These are phyloP conservation scores for Pristionchus exspectatus DNA, from an alignment of 2,888 invertebrate genomes.

Conservation along the genomic window DNA sequence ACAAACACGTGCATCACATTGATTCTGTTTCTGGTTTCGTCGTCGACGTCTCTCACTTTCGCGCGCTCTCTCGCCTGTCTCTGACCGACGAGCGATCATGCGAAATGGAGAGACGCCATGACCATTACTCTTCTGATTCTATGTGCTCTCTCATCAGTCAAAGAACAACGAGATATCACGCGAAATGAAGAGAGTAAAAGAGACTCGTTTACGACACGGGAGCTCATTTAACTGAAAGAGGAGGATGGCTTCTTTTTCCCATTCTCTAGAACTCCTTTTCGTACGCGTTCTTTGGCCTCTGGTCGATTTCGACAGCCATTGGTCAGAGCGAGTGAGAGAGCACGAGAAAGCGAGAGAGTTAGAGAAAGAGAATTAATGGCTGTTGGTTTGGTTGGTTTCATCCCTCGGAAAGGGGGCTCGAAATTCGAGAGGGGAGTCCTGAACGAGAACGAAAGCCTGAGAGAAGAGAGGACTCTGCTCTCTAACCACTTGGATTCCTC, in stretches of 20 bases:
- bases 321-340: neutral
- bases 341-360: neutral
- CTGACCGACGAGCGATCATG: neutral
- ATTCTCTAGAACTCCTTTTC: neutral
- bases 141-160: neutral
- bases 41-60: neutral
- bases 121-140: neutral
- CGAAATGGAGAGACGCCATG: neutral
- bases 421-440: too few relatives aligned
- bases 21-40: neutral
- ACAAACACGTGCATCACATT: neutral
- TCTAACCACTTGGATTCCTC: too few relatives aligned
- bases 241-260: too few relatives aligned
- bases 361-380: neutral
- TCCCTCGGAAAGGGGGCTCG: too few relatives aligned
- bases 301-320: neutral
- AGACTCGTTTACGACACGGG: neutral
- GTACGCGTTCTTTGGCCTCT: neutral
- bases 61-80: neutral
- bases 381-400: too few relatives aligned
- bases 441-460: too few relatives aligned
- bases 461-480: too few relatives aligned
- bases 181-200: neutral
- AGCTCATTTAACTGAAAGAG: neutral
- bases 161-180: neutral